Evolutionary conservation across 2,113 vertebrate species (phyloP), one percentile per base, ranked within the genome.

Genomic region (Myiozetetes cayanensis): DNA sequence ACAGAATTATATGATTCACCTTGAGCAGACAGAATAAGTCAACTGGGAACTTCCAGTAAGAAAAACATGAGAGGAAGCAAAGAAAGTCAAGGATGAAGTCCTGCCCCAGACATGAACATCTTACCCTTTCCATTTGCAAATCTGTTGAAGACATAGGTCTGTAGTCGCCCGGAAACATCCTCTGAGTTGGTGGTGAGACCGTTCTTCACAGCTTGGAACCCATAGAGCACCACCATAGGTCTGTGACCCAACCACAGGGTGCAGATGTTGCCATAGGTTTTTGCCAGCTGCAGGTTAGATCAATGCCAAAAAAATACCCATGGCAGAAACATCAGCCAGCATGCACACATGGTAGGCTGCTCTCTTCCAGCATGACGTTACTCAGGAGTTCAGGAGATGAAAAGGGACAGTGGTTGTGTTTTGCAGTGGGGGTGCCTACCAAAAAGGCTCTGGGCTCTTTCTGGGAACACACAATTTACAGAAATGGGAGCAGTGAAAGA

Each of bases 71-170:
- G 23, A 61, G 9, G 41, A 83, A 67, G 61, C 5, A 82, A 74
- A 90, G 25, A 39, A 61, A 76, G 43, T 16, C n/a, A 83, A 63
- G 28, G 25, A 44, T 41, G 0, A 87, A 66, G 41, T 50, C 11
- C 33, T 82, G 63, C 28, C 49, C 66, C 28, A 52, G 50, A 62
- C 46, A 41, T 0, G 2, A 58, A 25, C 14, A 18, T 16, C 59
- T 94, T 96, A 93, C 97, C 97, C 68, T 92, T 96, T 83, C 96
- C 96, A 65, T 83, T 44, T 53, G 94, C 52, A 58, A 96, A 37
- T 31, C 6, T n/a, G 7, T 41, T 58, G 65, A 97, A 96, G 56
- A 90, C 2, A 1, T 35, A 92, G 10, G 79, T 74, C n/a, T 96
- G 76, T 2, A 97, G 72, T 21, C 87, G 44, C 43, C 96, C 93